phyloP scores from a whole-genome alignment of 1,140 invertebrate species.

The Drosophila asahinai region DNA sequence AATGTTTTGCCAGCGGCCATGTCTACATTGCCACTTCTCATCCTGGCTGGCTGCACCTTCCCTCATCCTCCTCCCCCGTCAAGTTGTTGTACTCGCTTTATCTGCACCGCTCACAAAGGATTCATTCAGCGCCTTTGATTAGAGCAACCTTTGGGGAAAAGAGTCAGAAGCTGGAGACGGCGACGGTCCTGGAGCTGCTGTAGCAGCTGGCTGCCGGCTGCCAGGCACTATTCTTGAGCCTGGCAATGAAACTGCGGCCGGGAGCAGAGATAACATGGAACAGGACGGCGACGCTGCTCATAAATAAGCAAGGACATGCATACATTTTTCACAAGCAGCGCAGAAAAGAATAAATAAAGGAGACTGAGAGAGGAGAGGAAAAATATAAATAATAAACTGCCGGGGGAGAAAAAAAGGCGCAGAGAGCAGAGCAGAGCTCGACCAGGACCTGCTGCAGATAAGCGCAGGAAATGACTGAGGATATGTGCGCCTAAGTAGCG shows the following conservation, averaged over 20 bases:
- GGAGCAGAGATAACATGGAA: constrained; percentile 66
- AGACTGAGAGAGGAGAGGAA: constrained; percentile 13
- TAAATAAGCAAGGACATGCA: constrained; percentile 84
- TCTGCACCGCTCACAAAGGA: constrained; percentile 80
- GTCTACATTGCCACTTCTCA: constrained; percentile 78
- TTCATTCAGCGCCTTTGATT: constrained; percentile 84
- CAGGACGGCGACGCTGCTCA: constrained; percentile 74
- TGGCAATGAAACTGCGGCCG: constrained; percentile 83
- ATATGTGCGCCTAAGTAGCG: constrained; percentile 81
- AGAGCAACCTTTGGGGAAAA: constrained; percentile 78
- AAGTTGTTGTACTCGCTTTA: constrained; percentile 66
- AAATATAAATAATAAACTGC: constrained; percentile 78
- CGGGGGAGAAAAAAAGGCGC: constrained; percentile 20
- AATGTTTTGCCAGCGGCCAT: constrained; percentile 71
- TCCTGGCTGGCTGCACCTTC: constrained; percentile 47
- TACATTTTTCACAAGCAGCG: constrained; percentile 79
- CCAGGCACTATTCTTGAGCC: constrained; percentile 59
- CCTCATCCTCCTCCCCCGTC: neutral
- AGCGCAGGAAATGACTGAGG: constrained; percentile 82
- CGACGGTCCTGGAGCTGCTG: constrained; percentile 4
- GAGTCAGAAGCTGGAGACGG: constrained; percentile 10
- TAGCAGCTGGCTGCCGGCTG: constrained; percentile 5
- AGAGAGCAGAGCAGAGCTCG: neutral
- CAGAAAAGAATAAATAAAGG: constrained; percentile 58
- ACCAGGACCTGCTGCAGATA: constrained; percentile 58